phyloP scores from a whole-genome alignment of 2,888 invertebrate species.

The Drosophila histrio region DNA sequence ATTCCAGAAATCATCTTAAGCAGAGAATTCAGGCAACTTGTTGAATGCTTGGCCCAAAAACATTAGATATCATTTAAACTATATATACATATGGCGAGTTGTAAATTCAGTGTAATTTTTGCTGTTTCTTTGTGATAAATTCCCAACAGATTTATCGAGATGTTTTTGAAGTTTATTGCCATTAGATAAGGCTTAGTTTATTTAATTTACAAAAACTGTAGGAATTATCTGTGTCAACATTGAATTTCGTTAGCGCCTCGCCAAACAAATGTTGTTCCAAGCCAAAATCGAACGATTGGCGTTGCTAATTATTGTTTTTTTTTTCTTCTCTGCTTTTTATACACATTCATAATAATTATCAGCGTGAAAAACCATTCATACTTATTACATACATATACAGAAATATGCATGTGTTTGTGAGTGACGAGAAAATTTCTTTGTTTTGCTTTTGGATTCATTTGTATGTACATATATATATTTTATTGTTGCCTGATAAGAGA shows the following conservation, averaged over 20 bases:
- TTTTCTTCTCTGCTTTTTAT: constrained; percentile 6
- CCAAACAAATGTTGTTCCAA: constrained; percentile 12
- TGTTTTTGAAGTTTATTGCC: background rate
- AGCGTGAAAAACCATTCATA: constrained; percentile 28
- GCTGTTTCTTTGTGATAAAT: background rate
- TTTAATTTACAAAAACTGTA: constrained; percentile 7
- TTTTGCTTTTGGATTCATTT: constrained; percentile 58
- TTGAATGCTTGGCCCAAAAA: constrained; percentile 20
- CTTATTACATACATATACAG: background rate
- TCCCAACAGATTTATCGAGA: background rate
- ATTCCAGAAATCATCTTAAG: background rate
- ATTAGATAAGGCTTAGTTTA: background rate
- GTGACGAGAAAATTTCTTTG: constrained; percentile 55
- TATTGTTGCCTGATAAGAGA: constrained; percentile 40
- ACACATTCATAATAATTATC: constrained; percentile 35
- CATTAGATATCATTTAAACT: background rate
- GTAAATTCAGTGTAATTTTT: background rate
- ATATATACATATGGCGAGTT: background rate
- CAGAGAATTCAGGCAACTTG: constrained; percentile 26
- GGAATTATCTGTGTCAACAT: constrained; percentile 9
- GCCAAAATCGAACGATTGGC: constrained; percentile 24
- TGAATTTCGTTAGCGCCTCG: constrained; percentile 3
- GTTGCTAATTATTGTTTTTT: constrained; percentile 28
- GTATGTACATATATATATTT: constrained; percentile 25
- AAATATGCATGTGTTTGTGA: constrained; percentile 5